Evolutionary conservation across 2,888 invertebrate genomes (phyloP), one percentile per base, ranked within the genome.

Genomic region (Ennomos quercinarius): DNA sequence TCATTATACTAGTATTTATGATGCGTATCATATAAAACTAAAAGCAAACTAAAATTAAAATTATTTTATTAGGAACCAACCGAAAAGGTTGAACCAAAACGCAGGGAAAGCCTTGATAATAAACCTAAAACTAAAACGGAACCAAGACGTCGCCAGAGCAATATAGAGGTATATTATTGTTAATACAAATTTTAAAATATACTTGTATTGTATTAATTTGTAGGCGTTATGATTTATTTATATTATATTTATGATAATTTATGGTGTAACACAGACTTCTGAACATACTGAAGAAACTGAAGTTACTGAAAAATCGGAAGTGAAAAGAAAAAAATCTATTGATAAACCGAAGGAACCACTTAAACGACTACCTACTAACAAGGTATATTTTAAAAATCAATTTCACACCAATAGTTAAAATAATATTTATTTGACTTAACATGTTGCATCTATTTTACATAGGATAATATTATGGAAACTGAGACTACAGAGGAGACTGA

Each of bases 1-100:
- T 66, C 57, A 64, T 50, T 47, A 59, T 50, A 48, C 36, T 36
- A 53, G 43, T 49, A 50, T 11, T 27, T 6, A 6, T 54, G 17
- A 63, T 53, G 63, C 27, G 35, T 10, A 57, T 56, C 17, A 49
- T 17, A 11, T 1, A 9, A 17, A 5, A 13, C 8, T n/a, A 27
- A 43, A 0, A 27, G 27, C 9, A 17, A 17, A 12, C 10, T 46
- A 41, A 5, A 42, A 39, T 37, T 50, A 43, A 45, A 40, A 43
- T 17, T 57, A 49, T 61, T 57, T 57, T 56, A 56, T 44, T 86
- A 89, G 89, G 86, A 83, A 74, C 52, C 72, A 12, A 76, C 67
- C 56, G 71, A 79, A 63, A 84, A 73, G 12, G 69, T 76, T 44
- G 81, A 84, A 71, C 76, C 83, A 10, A 83, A 83, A 75, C 80